Conservation (phyloP, 2,888 invertebrate species). For the Eueremaeus valkanovi region DNA sequence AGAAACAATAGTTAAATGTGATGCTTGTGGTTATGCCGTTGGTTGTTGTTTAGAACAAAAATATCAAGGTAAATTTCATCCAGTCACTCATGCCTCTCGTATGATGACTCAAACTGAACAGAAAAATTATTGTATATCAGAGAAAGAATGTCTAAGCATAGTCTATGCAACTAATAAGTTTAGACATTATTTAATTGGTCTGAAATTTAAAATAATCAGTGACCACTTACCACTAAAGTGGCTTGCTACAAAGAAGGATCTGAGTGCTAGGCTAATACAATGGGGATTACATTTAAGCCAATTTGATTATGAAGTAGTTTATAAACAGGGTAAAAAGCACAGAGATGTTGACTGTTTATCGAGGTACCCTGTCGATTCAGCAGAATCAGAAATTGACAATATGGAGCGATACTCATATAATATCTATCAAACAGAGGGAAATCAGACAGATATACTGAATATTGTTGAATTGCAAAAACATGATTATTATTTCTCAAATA, state of each 20-base stretch:
- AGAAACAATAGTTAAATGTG: constrained; percentile 1
- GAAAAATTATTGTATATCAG: constrained; percentile 28
- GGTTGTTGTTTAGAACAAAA: neutral
- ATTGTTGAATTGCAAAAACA: neutral
- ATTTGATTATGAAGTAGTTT: constrained; percentile 11
- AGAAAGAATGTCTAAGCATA: constrained; percentile 11
- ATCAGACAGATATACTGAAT: neutral
- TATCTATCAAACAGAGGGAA: neutral
- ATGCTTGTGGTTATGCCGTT: constrained; percentile 24
- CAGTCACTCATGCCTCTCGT: neutral
- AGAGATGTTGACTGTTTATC: constrained; percentile 26
- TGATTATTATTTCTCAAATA: too few relatives aligned
- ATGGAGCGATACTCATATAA: neutral
- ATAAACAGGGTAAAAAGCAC: neutral
- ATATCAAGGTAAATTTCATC: neutral
- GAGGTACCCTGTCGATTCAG: neutral
- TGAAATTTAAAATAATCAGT: constrained; percentile 33
- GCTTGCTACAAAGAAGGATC: neutral
- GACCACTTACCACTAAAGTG: constrained; percentile 26
- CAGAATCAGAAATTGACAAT: neutral
- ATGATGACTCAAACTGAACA: neutral
- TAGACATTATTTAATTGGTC: neutral
- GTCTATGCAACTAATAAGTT: constrained; percentile 1
- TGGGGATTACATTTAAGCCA: constrained; percentile 20
- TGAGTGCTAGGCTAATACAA: neutral